Conservation (phyloP, 2,888 invertebrate genomes). For the Orthonychiurus folsomi region DNA sequence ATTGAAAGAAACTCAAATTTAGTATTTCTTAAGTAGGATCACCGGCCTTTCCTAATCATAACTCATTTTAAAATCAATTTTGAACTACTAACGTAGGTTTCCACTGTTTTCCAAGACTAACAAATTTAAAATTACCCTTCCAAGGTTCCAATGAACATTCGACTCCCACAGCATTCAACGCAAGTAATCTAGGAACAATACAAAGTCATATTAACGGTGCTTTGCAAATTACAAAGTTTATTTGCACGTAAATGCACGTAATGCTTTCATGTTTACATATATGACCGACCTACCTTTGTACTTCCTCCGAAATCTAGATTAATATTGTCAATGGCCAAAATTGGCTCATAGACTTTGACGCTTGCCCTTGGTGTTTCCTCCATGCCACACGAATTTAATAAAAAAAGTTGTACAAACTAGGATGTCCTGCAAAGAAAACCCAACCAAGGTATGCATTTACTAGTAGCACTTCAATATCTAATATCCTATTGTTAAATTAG, state of each 20-base stretch:
- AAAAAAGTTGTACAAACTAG: background rate
- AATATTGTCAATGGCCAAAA: conserved; percentile 7
- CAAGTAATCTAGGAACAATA: conserved; percentile 30
- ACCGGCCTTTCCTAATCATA: too few species aligned
- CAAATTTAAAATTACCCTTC: conserved; percentile 27
- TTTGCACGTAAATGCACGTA: too few species aligned
- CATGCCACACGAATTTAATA: too few species aligned
- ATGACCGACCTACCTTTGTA: conserved; percentile 10
- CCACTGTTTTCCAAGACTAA: too few species aligned
- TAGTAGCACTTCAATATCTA: too few species aligned
- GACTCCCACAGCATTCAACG: conserved; percentile 37
- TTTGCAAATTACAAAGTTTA: too few species aligned
- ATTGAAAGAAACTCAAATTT: conserved; percentile 9
- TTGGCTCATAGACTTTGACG: conserved; percentile 4
- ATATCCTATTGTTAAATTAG: too few species aligned
- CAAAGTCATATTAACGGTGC: background rate
- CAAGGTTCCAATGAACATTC: conserved; percentile 37
- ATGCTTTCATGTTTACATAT: too few species aligned
- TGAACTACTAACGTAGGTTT: too few species aligned
- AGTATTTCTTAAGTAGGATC: too few species aligned
- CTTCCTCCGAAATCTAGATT: conserved; percentile 2
- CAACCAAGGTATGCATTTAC: too few species aligned
- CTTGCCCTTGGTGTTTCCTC: background rate
- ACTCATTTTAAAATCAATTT: conserved; percentile 4
- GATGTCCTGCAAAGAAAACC: too few species aligned